Percentiles rank a stretch among this genome's conserved stretches.
These are phyloP conservation scores for Pachyuromys duprasi DNA, from an alignment of 2,797 vertebrate genomes.

Conservation along the genomic window DNA sequence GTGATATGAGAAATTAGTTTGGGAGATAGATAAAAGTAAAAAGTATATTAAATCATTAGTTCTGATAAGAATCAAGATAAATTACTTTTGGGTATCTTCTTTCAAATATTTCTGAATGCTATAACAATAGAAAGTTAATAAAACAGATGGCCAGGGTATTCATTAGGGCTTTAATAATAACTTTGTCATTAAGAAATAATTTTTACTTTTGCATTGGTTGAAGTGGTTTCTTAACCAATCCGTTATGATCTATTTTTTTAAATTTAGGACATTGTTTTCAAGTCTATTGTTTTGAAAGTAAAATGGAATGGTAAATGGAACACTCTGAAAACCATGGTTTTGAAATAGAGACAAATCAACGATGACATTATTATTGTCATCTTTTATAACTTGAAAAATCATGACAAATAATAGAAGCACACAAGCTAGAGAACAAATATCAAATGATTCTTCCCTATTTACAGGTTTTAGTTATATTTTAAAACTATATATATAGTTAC, in stretches of 20 bases:
- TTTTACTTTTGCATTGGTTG: no score
- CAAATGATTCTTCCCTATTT: background rate
- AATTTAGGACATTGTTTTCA: background rate
- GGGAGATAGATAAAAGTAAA: no score
- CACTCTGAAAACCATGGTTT: background rate
- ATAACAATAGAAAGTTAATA: no score
- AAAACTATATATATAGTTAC: background rate
- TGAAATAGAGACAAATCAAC: background rate
- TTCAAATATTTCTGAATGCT: no score
- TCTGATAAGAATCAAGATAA: no score
- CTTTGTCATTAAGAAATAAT: no score
- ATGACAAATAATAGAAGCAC: background rate
- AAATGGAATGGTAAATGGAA: conserved; percentile 7
- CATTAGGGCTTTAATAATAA: no score
- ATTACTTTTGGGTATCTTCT: no score
- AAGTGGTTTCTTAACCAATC: background rate
- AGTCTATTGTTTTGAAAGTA: background rate
- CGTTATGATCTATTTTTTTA: background rate
- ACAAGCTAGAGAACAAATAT: background rate
- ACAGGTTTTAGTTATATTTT: background rate
- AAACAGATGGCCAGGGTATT: no score
- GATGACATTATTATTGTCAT: background rate
- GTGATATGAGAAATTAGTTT: no score
- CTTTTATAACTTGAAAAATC: background rate
- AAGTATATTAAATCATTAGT: no score